phyloP scores from a whole-genome alignment of 2,113 vertebrate species.

The Zapus hudsonius region DNA sequence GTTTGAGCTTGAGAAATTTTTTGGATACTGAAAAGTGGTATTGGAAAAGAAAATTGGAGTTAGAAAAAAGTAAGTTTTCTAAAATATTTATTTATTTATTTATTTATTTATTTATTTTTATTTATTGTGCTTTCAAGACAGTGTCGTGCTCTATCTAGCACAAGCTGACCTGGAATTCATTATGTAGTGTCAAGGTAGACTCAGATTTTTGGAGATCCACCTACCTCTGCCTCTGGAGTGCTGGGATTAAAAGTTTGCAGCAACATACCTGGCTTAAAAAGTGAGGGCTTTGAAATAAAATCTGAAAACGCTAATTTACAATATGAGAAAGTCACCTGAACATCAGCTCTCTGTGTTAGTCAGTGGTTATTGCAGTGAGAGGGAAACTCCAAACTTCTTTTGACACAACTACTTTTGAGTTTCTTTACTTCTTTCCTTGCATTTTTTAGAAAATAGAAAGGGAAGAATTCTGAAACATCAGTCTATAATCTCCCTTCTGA shows the following conservation, averaged over 20 bases:
- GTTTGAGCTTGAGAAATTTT: not conserved
- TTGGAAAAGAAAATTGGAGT: not conserved
- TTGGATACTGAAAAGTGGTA: not conserved
- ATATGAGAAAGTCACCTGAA: not conserved
- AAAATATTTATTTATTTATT: too few relatives aligned
- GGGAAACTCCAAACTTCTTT: too few relatives aligned
- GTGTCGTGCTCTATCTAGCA: too few relatives aligned
- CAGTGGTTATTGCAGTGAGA: rapidly evolving
- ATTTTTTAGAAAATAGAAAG: not conserved
- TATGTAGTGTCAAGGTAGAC: too few relatives aligned
- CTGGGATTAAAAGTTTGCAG: too few relatives aligned
- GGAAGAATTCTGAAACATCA: too few relatives aligned
- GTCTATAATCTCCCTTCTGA: not conserved
- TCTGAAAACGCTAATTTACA: not conserved
- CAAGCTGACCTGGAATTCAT: too few relatives aligned
- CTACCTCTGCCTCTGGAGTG: too few relatives aligned
- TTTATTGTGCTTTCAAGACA: too few relatives aligned
- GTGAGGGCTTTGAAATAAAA: not conserved
- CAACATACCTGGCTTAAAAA: too few relatives aligned
- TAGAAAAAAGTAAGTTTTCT: not conserved
- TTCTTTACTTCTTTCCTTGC: not conserved
- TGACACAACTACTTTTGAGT: rapidly evolving
- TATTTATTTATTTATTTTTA: too few relatives aligned
- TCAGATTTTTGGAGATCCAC: too few relatives aligned
- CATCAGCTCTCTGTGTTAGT: not conserved